Percentiles rank a stretch among this genome's conserved stretches.
These are phyloP conservation scores for Redunca redunca DNA, from an alignment of 2,113 vertebrate species.

Conservation along the genomic window DNA sequence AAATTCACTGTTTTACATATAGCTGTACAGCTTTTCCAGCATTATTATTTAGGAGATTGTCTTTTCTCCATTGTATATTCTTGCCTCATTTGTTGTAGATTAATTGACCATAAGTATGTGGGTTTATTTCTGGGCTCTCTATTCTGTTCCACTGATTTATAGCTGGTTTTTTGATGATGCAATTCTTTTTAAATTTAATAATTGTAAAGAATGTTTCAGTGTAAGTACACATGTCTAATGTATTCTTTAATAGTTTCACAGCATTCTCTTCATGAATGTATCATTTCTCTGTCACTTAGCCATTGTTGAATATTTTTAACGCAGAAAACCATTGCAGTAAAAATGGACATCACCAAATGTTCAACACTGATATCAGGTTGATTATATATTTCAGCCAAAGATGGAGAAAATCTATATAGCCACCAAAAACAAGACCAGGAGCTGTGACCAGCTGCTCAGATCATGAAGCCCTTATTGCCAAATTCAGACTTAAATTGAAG, in stretches of 20 bases:
- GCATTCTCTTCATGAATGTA: background rate
- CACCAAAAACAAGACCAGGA: background rate
- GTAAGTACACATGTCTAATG: background rate
- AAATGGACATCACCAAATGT: background rate
- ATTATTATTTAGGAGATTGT: background rate
- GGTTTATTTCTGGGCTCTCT: background rate
- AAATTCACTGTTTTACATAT: background rate
- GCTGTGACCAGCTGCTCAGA: background rate
- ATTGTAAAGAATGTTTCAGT: background rate
- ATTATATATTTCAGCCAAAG: background rate
- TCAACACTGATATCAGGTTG: background rate
- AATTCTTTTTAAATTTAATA: background rate
- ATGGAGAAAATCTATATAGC: background rate
- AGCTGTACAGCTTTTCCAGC: background rate
- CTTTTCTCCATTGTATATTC: background rate
- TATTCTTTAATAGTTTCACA: background rate
- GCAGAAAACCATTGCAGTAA: background rate
- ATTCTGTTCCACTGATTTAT: background rate
- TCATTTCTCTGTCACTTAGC: background rate
- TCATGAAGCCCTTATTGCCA: background rate
- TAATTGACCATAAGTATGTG: background rate
- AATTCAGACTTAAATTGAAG: background rate
- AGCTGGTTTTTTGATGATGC: background rate
- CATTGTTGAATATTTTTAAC: background rate
- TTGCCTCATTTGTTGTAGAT: background rate